Evolutionary conservation across 2,797 vertebrate species (phyloP).

Genomic region (Dromococcyx pavoninus): DNA sequence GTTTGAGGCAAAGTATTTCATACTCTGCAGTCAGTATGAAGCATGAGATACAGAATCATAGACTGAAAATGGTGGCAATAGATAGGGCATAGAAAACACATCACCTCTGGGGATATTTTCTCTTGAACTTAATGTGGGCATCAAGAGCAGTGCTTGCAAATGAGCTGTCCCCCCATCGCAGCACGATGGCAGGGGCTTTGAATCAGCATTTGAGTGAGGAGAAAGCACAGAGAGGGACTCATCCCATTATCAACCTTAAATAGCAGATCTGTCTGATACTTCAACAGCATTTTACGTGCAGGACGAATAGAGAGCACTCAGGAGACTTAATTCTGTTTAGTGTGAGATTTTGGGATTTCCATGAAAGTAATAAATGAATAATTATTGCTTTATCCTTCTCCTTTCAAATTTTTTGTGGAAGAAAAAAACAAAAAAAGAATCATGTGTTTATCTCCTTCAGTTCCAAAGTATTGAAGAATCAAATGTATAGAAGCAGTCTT

Average conservation of each 20-base stretch:
- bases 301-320: background rate
- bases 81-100: background rate
- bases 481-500: background rate
- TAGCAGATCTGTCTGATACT: background rate
- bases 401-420: background rate
- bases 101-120: background rate
- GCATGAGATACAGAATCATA: fast-evolving
- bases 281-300: background rate
- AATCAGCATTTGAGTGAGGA: background rate
- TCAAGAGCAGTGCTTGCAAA: background rate
- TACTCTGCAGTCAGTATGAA: background rate
- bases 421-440: background rate
- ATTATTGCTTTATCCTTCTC: background rate
- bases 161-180: background rate
- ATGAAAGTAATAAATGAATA: background rate
- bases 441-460: background rate
- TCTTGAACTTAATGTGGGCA: background rate
- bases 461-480: background rate
- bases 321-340: background rate
- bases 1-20: background rate
- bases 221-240: background rate
- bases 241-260: background rate
- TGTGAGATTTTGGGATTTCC: background rate
- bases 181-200: background rate
- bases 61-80: background rate